Evolutionary conservation across 2,888 invertebrate genomes (phyloP).

Genomic region (Clanis bilineata): DNA sequence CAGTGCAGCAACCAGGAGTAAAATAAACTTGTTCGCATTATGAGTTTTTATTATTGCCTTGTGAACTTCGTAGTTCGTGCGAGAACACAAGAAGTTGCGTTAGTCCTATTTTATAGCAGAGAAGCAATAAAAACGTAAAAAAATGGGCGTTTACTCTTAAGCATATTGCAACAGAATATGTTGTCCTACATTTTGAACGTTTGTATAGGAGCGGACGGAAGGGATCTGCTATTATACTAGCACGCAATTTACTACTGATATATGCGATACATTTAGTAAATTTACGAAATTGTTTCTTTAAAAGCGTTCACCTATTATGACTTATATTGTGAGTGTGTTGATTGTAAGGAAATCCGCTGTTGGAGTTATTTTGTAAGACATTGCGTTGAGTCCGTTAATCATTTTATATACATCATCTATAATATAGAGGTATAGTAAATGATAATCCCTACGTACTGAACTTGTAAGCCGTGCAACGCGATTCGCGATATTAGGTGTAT

Average conservation of each 20-base stretch:
- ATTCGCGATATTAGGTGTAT: not conserved
- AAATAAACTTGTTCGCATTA: not conserved
- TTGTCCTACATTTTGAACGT: slow-evolving; percentile 18
- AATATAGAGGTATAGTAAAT: not conserved
- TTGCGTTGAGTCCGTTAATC: not conserved
- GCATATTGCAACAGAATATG: slow-evolving; percentile 18
- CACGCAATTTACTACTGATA: slow-evolving; percentile 11
- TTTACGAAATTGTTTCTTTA: slow-evolving; percentile 1
- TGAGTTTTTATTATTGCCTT: slow-evolving; percentile 8
- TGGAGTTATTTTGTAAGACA: not conserved
- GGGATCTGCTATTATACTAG: slow-evolving; percentile 15
- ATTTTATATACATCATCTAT: not conserved
- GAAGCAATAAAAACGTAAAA: slow-evolving; percentile 16
- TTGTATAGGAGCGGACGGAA: slow-evolving; percentile 12
- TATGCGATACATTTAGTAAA: slow-evolving; percentile 10
- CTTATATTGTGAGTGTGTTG: not conserved
- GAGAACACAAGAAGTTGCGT: not conserved
- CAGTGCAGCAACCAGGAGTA: slow-evolving; percentile 4
- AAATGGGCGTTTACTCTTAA: slow-evolving; percentile 13
- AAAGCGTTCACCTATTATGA: not conserved
- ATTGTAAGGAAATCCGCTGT: not conserved
- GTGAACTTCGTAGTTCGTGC: not conserved
- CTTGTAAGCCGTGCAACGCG: not conserved
- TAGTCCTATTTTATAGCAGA: slow-evolving; percentile 14
- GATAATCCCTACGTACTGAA: not conserved